These are phyloP conservation scores for Anoura caudifer DNA, from an alignment of 2,113 vertebrate species.

Conservation along the genomic window DNA sequence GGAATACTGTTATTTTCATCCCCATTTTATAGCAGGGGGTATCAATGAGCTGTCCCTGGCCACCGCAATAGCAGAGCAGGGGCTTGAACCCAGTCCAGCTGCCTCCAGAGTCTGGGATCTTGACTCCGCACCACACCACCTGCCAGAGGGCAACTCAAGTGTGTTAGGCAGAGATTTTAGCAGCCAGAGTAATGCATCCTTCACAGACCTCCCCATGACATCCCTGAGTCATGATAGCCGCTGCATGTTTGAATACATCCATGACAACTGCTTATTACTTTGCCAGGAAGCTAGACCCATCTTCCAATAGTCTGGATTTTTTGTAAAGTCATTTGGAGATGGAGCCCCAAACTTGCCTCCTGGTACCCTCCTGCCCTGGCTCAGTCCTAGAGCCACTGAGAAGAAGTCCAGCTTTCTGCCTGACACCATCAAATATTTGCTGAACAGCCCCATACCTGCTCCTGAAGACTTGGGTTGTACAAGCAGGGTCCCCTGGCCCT, in stretches of 20 bases:
- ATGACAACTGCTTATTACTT: not conserved
- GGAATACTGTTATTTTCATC: not conserved
- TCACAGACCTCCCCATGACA: not conserved
- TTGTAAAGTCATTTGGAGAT: not conserved
- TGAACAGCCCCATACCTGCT: not conserved
- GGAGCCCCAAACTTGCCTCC: not conserved
- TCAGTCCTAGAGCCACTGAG: not conserved
- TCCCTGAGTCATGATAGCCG: no score
- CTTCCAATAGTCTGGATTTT: not conserved
- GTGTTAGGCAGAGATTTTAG: not conserved
- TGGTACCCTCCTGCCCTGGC: not conserved
- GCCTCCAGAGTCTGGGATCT: not conserved
- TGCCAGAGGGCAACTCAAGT: not conserved
- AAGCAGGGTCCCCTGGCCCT: not conserved
- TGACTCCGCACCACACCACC: not conserved
- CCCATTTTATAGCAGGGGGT: not conserved
- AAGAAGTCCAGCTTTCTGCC: not conserved
- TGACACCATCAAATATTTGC: not conserved
- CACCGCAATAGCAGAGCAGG: no score
- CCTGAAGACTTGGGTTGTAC: not conserved
- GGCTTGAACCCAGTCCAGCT: not conserved
- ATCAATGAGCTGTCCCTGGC: not conserved
- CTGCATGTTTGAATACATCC: not conserved
- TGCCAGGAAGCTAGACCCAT: not conserved
- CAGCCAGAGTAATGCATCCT: not conserved